Conservation (phyloP, 1,140 invertebrate species). For the Delia radicum region DNA sequence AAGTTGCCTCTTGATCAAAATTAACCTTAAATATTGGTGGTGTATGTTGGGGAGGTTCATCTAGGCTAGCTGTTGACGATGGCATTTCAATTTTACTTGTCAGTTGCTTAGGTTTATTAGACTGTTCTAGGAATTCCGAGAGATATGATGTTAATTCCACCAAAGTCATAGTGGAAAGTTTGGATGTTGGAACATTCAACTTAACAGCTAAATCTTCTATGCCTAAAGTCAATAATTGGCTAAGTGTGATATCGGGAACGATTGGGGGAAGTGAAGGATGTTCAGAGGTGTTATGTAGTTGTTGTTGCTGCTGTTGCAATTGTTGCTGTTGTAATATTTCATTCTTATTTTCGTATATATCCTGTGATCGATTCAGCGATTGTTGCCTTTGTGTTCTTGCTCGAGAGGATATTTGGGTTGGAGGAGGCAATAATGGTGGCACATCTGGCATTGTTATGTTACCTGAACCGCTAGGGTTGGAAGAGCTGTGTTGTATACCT, state of each 20-base stretch:
- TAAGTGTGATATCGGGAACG: constrained; percentile 74
- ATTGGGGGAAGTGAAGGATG: constrained; percentile 32
- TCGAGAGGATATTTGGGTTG: constrained; percentile 38
- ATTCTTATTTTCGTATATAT: constrained; percentile 51
- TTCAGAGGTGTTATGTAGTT: constrained; percentile 48
- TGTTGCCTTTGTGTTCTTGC: constrained; percentile 40
- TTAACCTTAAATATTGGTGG: constrained; percentile 60
- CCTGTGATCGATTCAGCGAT: constrained; percentile 38
- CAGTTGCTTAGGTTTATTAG: constrained; percentile 36
- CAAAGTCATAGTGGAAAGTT: constrained; percentile 80
- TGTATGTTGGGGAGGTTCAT: not conserved
- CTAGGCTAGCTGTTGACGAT: not conserved
- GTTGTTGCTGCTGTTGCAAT: constrained; percentile 41
- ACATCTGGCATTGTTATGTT: constrained; percentile 41
- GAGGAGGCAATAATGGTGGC: constrained; percentile 47
- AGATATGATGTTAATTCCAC: constrained; percentile 80
- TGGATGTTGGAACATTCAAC: constrained; percentile 71
- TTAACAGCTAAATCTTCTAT: constrained; percentile 75
- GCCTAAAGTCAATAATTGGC: constrained; percentile 77
- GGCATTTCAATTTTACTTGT: constrained; percentile 27
- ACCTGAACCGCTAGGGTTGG: constrained; percentile 13
- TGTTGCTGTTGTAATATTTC: constrained; percentile 43
- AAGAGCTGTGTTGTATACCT: not conserved
- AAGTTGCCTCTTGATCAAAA: constrained; percentile 58
- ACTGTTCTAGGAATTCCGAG: constrained; percentile 64